These are phyloP conservation scores for Solenopsis invicta DNA, from an alignment of 1,140 invertebrate genomes.

Conservation along the genomic window DNA sequence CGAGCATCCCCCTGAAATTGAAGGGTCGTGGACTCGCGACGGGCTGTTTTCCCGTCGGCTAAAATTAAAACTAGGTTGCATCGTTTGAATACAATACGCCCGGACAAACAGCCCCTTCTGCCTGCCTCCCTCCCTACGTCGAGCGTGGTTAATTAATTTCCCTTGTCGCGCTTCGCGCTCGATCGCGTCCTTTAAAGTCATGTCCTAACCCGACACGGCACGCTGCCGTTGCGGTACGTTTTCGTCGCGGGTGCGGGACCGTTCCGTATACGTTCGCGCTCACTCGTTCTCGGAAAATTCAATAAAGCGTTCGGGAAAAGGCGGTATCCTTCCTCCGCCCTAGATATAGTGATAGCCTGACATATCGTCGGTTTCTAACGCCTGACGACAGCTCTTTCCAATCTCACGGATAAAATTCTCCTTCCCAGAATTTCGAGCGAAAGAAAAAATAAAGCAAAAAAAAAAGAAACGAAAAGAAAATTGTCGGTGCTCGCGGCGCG, in stretches of 20 bases:
- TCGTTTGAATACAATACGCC: conserved; percentile 60
- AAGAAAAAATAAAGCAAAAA: background rate
- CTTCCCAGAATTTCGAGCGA: conserved; percentile 29
- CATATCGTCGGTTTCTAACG: conserved; percentile 63
- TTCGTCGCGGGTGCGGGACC: conserved; percentile 43
- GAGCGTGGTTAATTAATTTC: conserved; percentile 68
- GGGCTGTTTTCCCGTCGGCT: conserved; percentile 40
- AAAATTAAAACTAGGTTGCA: conserved; percentile 64
- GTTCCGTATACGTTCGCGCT: conserved; percentile 38
- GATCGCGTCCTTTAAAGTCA: conserved; percentile 50
- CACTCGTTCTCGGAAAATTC: conserved; percentile 56
- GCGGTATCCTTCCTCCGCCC: conserved; percentile 46
- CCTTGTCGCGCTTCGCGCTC: conserved; percentile 54
- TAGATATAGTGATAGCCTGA: conserved; percentile 62
- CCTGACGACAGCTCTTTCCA: conserved; percentile 59
- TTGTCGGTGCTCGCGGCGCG: background rate
- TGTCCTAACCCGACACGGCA: conserved; percentile 23
- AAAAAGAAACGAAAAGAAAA: background rate
- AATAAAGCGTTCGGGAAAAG: conserved; percentile 68
- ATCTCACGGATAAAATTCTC: conserved; percentile 54
- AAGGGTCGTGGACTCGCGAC: conserved; percentile 43
- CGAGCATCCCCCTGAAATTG: conserved; percentile 33
- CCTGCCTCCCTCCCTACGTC: background rate
- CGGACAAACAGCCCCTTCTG: conserved; percentile 39
- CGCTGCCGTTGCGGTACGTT: conserved; percentile 37